Evolutionary conservation across 2,888 invertebrate genomes (phyloP).

Genomic region (Crepidodera aurea): DNA sequence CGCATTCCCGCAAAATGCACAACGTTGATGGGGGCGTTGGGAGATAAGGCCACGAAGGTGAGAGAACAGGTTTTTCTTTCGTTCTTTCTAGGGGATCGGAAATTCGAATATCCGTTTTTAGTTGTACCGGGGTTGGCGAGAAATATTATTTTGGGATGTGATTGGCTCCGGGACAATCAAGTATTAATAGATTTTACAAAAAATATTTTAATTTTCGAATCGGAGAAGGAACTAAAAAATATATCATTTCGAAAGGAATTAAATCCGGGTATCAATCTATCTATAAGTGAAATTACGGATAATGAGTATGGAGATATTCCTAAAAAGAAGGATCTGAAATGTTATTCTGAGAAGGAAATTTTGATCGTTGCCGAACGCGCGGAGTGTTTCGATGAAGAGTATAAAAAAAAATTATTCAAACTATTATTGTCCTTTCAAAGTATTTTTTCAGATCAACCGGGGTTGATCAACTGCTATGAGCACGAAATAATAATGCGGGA

Average conservation of each 20-base stretch:
- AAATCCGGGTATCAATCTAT: not conserved
- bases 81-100: not conserved
- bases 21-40: conserved; percentile 3
- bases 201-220: not conserved
- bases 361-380: not conserved
- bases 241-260: conserved; percentile 2
- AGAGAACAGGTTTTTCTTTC: conserved; percentile 7
- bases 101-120: conserved; percentile 5
- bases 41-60: conserved; percentile 2
- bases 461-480: conserved; percentile 6
- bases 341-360: not conserved
- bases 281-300: not conserved
- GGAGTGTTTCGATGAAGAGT: not conserved
- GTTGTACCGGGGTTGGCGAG: conserved; percentile 8
- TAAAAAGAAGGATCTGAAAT: not conserved
- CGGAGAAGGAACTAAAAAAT: not conserved
- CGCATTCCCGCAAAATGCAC: conserved; percentile 11
- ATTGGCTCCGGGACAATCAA: conserved; percentile 4
- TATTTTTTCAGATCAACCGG: conserved; percentile 22
- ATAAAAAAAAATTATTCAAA: not conserved
- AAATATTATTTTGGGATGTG: conserved; percentile 12
- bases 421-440: not conserved
- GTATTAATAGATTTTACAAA: not conserved
- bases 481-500: conserved; percentile 14
- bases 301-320: not conserved